Conservation (phyloP, 2,888 invertebrate species). For the Eledona agricola region DNA sequence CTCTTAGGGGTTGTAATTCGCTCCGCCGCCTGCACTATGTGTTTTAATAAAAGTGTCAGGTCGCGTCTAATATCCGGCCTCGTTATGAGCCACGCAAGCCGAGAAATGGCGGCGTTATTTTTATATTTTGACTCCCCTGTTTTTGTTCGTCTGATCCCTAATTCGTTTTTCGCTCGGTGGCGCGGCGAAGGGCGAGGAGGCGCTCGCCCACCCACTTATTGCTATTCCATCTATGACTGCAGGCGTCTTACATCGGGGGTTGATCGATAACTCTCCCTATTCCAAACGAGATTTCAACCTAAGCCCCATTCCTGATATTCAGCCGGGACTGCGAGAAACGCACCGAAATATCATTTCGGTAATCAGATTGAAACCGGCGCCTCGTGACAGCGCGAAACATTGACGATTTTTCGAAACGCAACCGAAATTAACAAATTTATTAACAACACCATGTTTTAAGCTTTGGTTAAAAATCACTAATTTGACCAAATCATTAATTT, state of each 20-base stretch:
- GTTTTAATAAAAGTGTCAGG: slow-evolving; percentile 48
- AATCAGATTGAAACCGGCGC: slow-evolving; percentile 49
- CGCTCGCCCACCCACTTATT: slow-evolving; percentile 59
- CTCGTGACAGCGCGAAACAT: slow-evolving; percentile 30
- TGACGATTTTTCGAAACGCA: too few species aligned
- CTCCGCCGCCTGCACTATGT: slow-evolving; percentile 37
- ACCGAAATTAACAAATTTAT: too few species aligned
- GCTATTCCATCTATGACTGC: slow-evolving; percentile 61
- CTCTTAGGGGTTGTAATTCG: too few species aligned
- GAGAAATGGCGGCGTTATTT: slow-evolving; percentile 55
- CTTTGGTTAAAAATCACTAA: too few species aligned
- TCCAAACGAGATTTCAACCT: slow-evolving; percentile 57
- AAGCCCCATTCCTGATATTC: slow-evolving; percentile 49
- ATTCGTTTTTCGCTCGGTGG: slow-evolving; percentile 58
- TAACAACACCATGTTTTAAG: too few species aligned
- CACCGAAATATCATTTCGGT: slow-evolving; percentile 50
- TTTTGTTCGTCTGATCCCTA: slow-evolving; percentile 60
- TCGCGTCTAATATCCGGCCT: slow-evolving; percentile 47
- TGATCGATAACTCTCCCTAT: slow-evolving; percentile 58
- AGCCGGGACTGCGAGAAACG: slow-evolving; percentile 41
- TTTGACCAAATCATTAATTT: too few species aligned
- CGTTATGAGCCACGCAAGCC: slow-evolving; percentile 37
- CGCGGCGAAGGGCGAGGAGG: slow-evolving; percentile 37
- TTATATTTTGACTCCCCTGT: slow-evolving; percentile 60
- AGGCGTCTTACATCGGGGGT: slow-evolving; percentile 56